Conservation (phyloP, 2,113 vertebrate species). For the Albula glossodonta region DNA sequence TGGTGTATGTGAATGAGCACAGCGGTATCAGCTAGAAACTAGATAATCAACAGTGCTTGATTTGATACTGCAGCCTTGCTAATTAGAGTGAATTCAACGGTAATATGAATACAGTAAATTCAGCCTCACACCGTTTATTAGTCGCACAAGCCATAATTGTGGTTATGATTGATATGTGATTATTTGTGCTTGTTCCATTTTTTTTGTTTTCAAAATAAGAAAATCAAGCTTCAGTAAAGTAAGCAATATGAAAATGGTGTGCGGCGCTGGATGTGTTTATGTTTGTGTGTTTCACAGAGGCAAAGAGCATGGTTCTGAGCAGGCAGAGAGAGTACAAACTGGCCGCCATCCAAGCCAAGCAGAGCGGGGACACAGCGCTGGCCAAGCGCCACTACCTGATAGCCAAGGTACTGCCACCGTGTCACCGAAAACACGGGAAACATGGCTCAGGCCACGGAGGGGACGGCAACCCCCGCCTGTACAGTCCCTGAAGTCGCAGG, state of each 20-base stretch:
- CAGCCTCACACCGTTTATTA: too few species aligned
- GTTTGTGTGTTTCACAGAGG: conserved; percentile 38
- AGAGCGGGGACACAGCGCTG: conserved; percentile 67
- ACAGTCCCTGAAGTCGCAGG: background rate
- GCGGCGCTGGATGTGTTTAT: conserved; percentile 17
- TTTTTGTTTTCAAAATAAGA: too few species aligned
- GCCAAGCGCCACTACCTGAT: conserved; percentile 74
- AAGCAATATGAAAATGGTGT: background rate
- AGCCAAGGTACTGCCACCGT: conserved; percentile 72
- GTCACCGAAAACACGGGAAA: background rate
- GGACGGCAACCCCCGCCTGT: background rate
- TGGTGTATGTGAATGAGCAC: too few species aligned
- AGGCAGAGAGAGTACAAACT: conserved; percentile 83
- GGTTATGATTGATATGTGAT: background rate
- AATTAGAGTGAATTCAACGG: too few species aligned
- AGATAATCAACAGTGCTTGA: too few species aligned
- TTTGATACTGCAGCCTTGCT: too few species aligned
- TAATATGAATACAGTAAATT: too few species aligned
- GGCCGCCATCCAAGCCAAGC: conserved; percentile 81
- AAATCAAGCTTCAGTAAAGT: too few species aligned
- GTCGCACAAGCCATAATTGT: too few species aligned
- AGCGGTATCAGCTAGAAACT: too few species aligned
- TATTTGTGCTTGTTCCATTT: background rate
- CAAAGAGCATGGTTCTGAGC: conserved; percentile 68
- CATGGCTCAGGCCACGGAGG: background rate